Conservation (phyloP, 2,797 vertebrate genomes). For the Anabas testudineus region DNA sequence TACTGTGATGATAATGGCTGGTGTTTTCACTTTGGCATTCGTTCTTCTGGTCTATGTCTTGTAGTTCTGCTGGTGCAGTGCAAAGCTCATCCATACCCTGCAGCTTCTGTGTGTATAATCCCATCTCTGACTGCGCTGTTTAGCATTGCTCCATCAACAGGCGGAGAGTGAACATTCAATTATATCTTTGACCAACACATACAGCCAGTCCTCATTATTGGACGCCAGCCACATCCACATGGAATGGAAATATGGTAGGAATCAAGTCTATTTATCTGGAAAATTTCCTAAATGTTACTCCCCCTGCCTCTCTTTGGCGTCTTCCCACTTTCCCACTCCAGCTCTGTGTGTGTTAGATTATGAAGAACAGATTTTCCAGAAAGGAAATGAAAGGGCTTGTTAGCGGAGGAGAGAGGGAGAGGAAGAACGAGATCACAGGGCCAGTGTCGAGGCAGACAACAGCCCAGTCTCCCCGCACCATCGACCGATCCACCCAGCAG, state of each 20-base stretch:
- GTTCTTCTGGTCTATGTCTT: conserved; percentile 15
- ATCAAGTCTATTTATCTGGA: conserved; percentile 62
- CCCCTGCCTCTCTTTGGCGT: conserved; percentile 64
- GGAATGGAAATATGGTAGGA: conserved; percentile 67
- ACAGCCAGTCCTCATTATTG: conserved; percentile 52
- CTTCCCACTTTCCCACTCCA: conserved; percentile 71
- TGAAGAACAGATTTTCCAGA: conserved; percentile 98
- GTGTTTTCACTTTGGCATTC: conserved; percentile 18
- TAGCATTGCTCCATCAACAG: conserved; percentile 58
- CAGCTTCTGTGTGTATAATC: conserved; percentile 59
- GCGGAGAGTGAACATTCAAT: conserved; percentile 56
- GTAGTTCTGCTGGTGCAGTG: conserved; percentile 30
- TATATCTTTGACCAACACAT: conserved; percentile 64
- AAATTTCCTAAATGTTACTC: conserved; percentile 66
- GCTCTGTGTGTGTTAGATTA: conserved; percentile 83
- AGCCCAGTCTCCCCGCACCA: conserved; percentile 71
- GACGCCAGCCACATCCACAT: conserved; percentile 57
- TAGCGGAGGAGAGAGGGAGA: conserved; percentile 62
- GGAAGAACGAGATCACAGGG: conserved; percentile 87
- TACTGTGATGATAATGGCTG: neutral
- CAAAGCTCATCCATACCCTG: conserved; percentile 53
- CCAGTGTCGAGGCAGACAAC: conserved; percentile 87
- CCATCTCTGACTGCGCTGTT: conserved; percentile 45
- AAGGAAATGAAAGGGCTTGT: conserved; percentile 96
- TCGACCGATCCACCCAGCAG: conserved; percentile 63